Evolutionary conservation across 2,113 vertebrate species (phyloP).

Genomic region (Pelvicachromis taeniatus): DNA sequence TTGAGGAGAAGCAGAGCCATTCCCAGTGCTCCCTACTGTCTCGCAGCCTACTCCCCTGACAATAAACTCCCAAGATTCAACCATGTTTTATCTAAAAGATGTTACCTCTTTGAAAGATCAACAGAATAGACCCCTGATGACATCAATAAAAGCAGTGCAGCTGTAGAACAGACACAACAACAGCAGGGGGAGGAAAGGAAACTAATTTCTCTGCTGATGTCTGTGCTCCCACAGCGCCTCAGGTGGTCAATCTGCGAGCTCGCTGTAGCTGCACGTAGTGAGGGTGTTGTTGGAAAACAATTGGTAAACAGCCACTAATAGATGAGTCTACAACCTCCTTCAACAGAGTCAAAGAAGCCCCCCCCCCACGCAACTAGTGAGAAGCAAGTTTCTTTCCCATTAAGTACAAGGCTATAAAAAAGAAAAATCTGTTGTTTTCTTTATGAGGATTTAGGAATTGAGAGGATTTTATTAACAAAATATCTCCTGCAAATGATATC

Average conservation of each 20-base stretch:
- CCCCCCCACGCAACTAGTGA: too few relatives aligned
- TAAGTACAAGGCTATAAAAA: slow-evolving; percentile 13
- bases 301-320: slow-evolving; percentile 44
- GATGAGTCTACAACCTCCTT: slow-evolving; percentile 23
- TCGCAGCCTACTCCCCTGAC: slow-evolving; percentile 34
- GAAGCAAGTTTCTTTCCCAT: neutral
- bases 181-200: slow-evolving; percentile 10
- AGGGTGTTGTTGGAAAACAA: slow-evolving; percentile 15
- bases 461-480: slow-evolving; percentile 18
- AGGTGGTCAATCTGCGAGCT: slow-evolving; percentile 49
- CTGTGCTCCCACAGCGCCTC: slow-evolving; percentile 38
- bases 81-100: slow-evolving; percentile 9
- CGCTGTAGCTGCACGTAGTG: slow-evolving; percentile 12
- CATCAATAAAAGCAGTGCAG: slow-evolving; percentile 41
- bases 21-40: neutral
- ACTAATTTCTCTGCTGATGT: slow-evolving; percentile 44
- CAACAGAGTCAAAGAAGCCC: neutral
- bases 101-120: slow-evolving; percentile 47
- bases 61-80: slow-evolving; percentile 24
- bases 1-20: slow-evolving; percentile 20
- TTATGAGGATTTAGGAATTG: slow-evolving; percentile 1
- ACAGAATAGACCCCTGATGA: slow-evolving; percentile 53
- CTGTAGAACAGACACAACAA: slow-evolving; percentile 18
- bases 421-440: slow-evolving; percentile 22
- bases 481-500: slow-evolving; percentile 11